Conservation (phyloP, 2,888 invertebrate species). For the Zeuzera pyrina region DNA sequence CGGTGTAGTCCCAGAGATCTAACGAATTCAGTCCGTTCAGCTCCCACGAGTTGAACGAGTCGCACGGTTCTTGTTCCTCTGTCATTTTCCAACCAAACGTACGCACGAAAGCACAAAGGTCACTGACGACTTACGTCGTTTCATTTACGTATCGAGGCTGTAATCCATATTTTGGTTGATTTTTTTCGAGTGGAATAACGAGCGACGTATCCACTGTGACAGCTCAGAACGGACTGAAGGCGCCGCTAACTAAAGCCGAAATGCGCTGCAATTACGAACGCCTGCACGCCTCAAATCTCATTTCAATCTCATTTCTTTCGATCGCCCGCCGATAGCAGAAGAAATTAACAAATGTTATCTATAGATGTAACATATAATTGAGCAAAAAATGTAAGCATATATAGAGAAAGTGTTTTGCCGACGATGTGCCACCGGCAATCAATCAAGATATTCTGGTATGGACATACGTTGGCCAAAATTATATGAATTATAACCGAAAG, state of each 20-base stretch:
- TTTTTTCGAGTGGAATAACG: conserved; percentile 19
- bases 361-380: not conserved
- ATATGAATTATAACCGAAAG: conserved; percentile 19
- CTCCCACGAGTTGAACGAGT: conserved; percentile 67
- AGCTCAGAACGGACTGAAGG: conserved; percentile 38
- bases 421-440: conserved; percentile 30
- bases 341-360: conserved; percentile 51
- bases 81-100: conserved; percentile 45
- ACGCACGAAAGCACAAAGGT: conserved; percentile 27
- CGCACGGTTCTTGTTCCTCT: conserved; percentile 59
- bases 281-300: conserved; percentile 48
- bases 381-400: not conserved
- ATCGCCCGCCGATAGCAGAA: conserved; percentile 44
- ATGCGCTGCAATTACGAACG: conserved; percentile 19
- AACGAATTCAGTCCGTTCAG: conserved; percentile 77
- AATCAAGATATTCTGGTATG: conserved; percentile 36
- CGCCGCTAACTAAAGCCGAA: conserved; percentile 14
- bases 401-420: conserved; percentile 2
- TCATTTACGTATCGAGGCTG: conserved; percentile 29
- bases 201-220: conserved; percentile 37
- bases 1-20: conserved; percentile 89
- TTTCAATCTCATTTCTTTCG: conserved; percentile 57
- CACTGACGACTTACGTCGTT: conserved; percentile 32
- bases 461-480: conserved; percentile 24
- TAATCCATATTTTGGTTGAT: conserved; percentile 37